Evolutionary conservation across 2,888 invertebrate genomes (phyloP), one percentile per base, ranked within the genome.

Genomic region (Schizotus pectinicornis): DNA sequence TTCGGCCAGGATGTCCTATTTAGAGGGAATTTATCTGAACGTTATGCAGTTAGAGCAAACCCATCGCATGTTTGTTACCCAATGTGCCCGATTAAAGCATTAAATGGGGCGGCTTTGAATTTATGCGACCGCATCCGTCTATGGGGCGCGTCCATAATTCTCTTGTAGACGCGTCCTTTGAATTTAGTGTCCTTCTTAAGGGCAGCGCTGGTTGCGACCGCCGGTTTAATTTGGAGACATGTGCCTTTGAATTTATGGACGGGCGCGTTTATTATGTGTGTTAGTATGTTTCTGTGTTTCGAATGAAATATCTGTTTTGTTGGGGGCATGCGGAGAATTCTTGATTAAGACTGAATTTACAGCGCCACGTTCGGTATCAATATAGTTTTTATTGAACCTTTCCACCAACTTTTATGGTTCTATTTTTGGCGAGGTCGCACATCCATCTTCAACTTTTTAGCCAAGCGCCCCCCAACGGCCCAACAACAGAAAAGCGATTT

Each of bases 41-140:
- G 61, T 63, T 58, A 61, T 67, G 61, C 64, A 65, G 60, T 62
- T 61, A 57, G 55, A 62, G 58, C 60, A 46, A 22, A 60, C 61
- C 64, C 63, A 57, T 61, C 56, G 65, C 58, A 58, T 62, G 62
- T 56, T 58, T 59, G 48, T 52, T 55, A 43, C 63, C 63, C 59
- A 64, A 56, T 58, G 67, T 67, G 63, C 63, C 61, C 66, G 67
- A 70, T 70, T 70, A 71, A 68, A 66, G 69, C 61, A 63, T 62
- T 68, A 70, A 71, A 72, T 69, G 67, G 67, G 57, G 63, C 67
- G 68, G 63, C 60, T 55, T 63, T 49, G 56, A 67, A 73, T 72
- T 73, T 73, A 71, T 68, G 66, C 41, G 63, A 70, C 71, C 70
- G 56, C 72, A 68, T 70, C 67, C 67, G 65, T 70, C 69, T 62